Conservation (phyloP, 2,888 invertebrate genomes). For the Lepidonotus clava region DNA sequence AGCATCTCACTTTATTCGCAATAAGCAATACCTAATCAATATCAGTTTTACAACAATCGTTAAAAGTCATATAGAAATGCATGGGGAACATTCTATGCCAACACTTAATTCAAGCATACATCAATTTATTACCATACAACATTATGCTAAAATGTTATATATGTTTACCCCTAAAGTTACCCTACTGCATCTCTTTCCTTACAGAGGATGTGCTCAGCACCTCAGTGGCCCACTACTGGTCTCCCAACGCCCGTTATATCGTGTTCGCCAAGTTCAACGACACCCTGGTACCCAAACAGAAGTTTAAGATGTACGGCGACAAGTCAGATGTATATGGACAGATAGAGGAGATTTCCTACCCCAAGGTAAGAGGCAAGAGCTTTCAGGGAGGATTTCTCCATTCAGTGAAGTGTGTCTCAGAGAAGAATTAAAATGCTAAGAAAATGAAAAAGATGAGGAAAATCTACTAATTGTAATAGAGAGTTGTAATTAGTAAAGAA, state of each 20-base stretch:
- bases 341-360: slow-evolving; percentile 71
- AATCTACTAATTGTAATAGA: too few relatives aligned
- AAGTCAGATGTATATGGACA: slow-evolving; percentile 69
- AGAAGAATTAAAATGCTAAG: too few relatives aligned
- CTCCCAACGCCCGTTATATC: slow-evolving; percentile 88
- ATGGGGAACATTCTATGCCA: too few relatives aligned
- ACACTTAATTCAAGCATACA: neutral
- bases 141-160: too few relatives aligned
- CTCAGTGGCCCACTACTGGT: slow-evolving; percentile 94
- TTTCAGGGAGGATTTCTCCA: too few relatives aligned
- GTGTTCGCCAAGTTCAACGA: slow-evolving; percentile 84
- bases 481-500: too few relatives aligned
- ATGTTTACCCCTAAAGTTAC: neutral
- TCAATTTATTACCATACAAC: neutral
- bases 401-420: too few relatives aligned
- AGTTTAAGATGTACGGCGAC: slow-evolving; percentile 74
- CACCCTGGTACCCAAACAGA: slow-evolving; percentile 70
- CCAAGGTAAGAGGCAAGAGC: slow-evolving; percentile 75
- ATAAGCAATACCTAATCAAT: too few relatives aligned
- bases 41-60: too few relatives aligned
- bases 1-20: too few relatives aligned
- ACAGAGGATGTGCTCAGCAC: slow-evolving; percentile 77
- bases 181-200: neutral
- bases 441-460: too few relatives aligned
- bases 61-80: too few relatives aligned